A percentile compares a stretch with the other conserved stretches of the same genome.
These are phyloP conservation scores for Diaperis boleti DNA, from an alignment of 2,888 invertebrate genomes.

Conservation along the genomic window DNA sequence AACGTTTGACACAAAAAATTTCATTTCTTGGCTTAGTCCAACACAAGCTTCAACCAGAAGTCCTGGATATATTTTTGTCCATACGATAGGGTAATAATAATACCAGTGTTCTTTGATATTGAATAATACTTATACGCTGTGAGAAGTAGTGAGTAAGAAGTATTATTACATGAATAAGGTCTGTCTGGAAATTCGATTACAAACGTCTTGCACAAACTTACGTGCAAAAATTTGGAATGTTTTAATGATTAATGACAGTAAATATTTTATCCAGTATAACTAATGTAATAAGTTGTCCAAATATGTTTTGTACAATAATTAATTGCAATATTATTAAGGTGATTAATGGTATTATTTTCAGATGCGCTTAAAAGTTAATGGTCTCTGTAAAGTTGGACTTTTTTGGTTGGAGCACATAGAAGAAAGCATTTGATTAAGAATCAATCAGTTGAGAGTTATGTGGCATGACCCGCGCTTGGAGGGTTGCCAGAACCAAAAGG, in stretches of 20 bases:
- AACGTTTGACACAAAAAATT: too few species aligned
- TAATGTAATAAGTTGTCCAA: slow-evolving; percentile 12
- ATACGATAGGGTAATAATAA: too few species aligned
- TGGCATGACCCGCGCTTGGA: slow-evolving; percentile 34
- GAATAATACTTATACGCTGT: too few species aligned
- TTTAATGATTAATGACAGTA: slow-evolving; percentile 2
- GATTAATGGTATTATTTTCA: slow-evolving; percentile 12
- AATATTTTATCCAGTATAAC: slow-evolving; percentile 3
- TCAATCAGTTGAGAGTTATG: slow-evolving; percentile 38
- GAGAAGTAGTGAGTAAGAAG: too few species aligned
- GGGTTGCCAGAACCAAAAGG: slow-evolving; percentile 22
- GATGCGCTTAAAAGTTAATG: slow-evolving; percentile 16
- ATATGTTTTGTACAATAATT: slow-evolving; percentile 1
- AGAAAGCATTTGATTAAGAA: slow-evolving; percentile 33
- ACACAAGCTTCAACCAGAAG: too few species aligned
- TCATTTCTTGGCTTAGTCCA: too few species aligned
- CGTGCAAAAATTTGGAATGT: background rate
- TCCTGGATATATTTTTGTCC: too few species aligned
- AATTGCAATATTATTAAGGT: slow-evolving; percentile 13
- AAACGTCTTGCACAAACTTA: background rate
- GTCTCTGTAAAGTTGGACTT: slow-evolving; percentile 7
- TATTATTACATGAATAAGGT: too few species aligned
- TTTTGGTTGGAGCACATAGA: slow-evolving; percentile 15
- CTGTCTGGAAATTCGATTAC: too few species aligned
- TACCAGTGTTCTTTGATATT: too few species aligned